Base-by-base conservation (phyloP, 2,888 invertebrate genomes). In the Stramonita haemastoma region DNA sequence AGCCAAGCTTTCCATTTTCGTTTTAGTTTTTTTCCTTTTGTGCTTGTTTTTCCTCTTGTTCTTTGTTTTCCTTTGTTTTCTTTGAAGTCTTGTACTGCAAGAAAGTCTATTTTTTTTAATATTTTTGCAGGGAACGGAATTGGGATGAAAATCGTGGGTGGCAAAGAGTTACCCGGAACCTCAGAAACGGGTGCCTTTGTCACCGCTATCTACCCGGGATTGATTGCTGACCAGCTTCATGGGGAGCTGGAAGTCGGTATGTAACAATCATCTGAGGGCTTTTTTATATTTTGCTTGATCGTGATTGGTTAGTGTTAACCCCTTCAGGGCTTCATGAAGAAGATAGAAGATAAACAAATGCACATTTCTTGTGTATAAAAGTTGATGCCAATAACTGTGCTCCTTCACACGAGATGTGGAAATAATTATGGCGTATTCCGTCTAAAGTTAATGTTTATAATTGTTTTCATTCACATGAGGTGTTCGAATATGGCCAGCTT, bases 81-180 rank as follows among this genome's bases (percentile, higher is more conserved):
- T 73, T 1, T 26, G 19, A 11, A n/a, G 8, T 73, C n/a, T n/a
- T n/a, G n/a, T 22, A 2, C 66, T 66, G 13, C 66, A 46, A 46
- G 46, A 46, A 15, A 60, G 6, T 60, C 6, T 60, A 15, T 60
- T 60, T 60, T 60, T 15, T 77, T 19, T 57, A 66, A 8, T 83
- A 8, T 81, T 26, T 26, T 15, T 83, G 26, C 86, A 95, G 96
- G 96, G 34, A 96, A 96, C 92, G 97, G 97, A 36, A 95, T 97
- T 57, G 97, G 97, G 22, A 96, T 97, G 96, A 96, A 97, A 94
- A 96, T 97, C n/a, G 96, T 97, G 57, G 97, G 97, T 26, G 97
- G 97, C 11, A 97, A 97, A 94, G 96, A 96, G 90, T 96, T 97
- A 87, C 96, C 96, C 26, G 96, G 96, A 22, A 95, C 96, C 1